These are phyloP conservation scores for Apocrypta bakeri DNA, from an alignment of 1,140 invertebrate genomes.

Conservation along the genomic window DNA sequence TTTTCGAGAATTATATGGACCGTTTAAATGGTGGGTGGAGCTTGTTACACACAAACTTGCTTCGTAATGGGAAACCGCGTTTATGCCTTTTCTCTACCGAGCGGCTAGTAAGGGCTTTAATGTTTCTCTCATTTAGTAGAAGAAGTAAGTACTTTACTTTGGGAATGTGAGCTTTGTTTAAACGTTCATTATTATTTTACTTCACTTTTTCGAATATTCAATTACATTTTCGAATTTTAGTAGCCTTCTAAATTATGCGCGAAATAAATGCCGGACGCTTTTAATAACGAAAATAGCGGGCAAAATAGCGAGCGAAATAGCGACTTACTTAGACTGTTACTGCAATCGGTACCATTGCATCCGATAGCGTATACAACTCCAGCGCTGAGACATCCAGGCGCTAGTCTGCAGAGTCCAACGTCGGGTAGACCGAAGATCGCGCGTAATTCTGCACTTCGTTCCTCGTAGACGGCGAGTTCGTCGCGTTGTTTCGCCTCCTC, in stretches of 20 bases:
- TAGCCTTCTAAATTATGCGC: no score
- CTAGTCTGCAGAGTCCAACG: slow-evolving; percentile 48
- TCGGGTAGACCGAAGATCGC: slow-evolving; percentile 57
- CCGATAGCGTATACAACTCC: slow-evolving; percentile 45
- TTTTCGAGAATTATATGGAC: background rate
- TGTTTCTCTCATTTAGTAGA: background rate
- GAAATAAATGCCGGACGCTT: no score
- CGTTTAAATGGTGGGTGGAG: background rate
- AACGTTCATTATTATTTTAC: no score
- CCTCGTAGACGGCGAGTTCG: slow-evolving; percentile 10
- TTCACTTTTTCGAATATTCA: no score
- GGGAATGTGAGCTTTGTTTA: background rate
- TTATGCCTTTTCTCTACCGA: background rate
- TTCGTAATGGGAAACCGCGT: background rate
- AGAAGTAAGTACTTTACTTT: background rate
- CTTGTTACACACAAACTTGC: background rate
- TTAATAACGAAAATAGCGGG: no score
- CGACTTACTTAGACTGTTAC: slow-evolving; percentile 5
- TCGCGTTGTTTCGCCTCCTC: background rate
- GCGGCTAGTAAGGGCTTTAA: background rate
- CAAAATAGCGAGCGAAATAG: no score
- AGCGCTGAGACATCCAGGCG: slow-evolving; percentile 6
- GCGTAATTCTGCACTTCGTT: slow-evolving; percentile 40
- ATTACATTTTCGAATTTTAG: no score
- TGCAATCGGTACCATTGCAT: slow-evolving; percentile 36